A percentile compares a stretch with the other conserved stretches of the same genome.
Conservation (phyloP, 2,888 invertebrate species). For the Amblyjoppa proteus region DNA sequence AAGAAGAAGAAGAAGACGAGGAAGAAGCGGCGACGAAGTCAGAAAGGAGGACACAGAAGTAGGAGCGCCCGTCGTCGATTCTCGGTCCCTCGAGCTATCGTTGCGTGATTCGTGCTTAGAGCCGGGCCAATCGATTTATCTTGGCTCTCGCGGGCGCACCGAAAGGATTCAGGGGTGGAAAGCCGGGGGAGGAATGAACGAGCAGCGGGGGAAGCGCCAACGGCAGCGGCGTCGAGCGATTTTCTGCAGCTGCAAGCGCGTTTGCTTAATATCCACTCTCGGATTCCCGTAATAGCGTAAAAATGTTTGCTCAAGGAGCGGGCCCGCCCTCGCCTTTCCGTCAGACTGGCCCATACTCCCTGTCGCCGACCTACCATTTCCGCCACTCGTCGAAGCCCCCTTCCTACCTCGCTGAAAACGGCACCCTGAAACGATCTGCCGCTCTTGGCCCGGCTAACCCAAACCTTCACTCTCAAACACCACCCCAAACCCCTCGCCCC, state of each 20-base stretch:
- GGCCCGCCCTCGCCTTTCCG: constrained; percentile 65
- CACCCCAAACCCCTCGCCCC: background rate
- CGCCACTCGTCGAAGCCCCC: constrained; percentile 52
- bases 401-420: constrained; percentile 46
- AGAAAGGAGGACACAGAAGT: constrained; percentile 42
- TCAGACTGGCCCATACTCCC: constrained; percentile 34
- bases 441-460: constrained; percentile 24
- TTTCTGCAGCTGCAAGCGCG: constrained; percentile 76
- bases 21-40: constrained; percentile 22
- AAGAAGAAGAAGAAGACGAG: constrained; percentile 16
- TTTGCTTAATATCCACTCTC: constrained; percentile 81
- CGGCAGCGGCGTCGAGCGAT: constrained; percentile 67
- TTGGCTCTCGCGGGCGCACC: constrained; percentile 49
- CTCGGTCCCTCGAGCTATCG: constrained; percentile 53
- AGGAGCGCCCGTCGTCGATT: constrained; percentile 50
- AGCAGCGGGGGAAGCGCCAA: constrained; percentile 26
- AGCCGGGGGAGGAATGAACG: constrained; percentile 41
- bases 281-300: constrained; percentile 80
- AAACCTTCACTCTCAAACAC: constrained; percentile 10
- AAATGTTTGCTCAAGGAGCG: constrained; percentile 81
- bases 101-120: constrained; percentile 61
- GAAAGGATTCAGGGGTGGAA: constrained; percentile 34
- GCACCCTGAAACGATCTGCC: constrained; percentile 38
- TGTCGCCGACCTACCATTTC: constrained; percentile 43
- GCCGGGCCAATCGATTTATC: constrained; percentile 62